Conservation (phyloP, 2,113 vertebrate genomes). For the Plecturocebus donacophilus region DNA sequence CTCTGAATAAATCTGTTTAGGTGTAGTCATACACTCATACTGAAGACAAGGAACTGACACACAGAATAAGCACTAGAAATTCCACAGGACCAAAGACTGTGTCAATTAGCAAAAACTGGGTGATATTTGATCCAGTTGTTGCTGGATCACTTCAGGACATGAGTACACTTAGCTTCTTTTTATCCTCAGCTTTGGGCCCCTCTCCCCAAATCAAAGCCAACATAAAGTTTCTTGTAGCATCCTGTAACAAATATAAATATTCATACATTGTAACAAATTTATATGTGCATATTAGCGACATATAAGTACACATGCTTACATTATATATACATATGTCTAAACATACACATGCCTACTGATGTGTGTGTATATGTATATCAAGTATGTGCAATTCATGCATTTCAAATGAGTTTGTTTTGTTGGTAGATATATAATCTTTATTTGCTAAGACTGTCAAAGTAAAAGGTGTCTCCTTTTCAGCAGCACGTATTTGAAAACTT, state of each 20-base stretch:
- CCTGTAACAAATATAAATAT: not conserved
- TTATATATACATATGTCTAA: not conserved
- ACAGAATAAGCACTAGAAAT: not conserved
- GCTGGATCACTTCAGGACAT: not conserved
- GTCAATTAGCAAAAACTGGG: not conserved
- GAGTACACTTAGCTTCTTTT: not conserved
- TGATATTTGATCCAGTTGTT: not conserved
- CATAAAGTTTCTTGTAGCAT: not conserved
- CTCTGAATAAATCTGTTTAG: not conserved
- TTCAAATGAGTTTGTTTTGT: not conserved
- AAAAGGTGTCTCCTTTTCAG: not conserved
- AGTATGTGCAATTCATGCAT: not conserved
- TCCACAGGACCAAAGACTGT: not conserved
- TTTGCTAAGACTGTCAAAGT: not conserved
- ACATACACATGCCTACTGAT: not conserved
- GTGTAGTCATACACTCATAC: rapidly evolving
- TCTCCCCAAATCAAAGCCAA: not conserved
- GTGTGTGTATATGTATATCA: not conserved
- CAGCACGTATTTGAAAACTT: not conserved
- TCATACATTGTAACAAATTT: not conserved
- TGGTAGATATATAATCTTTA: not conserved
- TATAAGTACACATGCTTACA: not conserved
- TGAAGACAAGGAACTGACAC: not conserved
- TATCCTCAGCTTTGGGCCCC: not conserved
- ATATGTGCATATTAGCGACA: not conserved